These are phyloP conservation scores for Cephonodes hylas DNA, from an alignment of 2,888 invertebrate species.

Conservation along the genomic window DNA sequence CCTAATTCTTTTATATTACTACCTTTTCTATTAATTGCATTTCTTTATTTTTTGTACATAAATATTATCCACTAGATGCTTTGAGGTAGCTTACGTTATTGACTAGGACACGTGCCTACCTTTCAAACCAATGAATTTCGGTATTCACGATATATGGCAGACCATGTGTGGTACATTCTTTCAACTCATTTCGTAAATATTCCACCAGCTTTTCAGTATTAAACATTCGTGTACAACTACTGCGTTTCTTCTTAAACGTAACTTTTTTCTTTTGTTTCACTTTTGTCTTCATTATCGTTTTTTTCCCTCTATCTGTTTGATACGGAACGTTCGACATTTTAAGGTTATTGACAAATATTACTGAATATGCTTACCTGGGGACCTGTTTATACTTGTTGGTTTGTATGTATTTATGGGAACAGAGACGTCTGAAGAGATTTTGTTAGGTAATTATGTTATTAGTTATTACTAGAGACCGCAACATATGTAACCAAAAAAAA, in stretches of 20 bases:
- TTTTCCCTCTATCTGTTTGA: background rate
- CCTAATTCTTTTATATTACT: no score
- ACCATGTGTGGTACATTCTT: slow-evolving; percentile 61
- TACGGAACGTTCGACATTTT: background rate
- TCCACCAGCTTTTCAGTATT: slow-evolving; percentile 49
- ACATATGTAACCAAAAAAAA: no score
- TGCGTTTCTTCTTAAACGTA: slow-evolving; percentile 51
- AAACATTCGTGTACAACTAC: slow-evolving; percentile 47
- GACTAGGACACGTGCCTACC: slow-evolving; percentile 37
- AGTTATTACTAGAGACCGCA: no score
- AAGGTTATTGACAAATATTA: background rate
- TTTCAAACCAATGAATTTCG: slow-evolving; percentile 60
- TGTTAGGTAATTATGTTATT: background rate
- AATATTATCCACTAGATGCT: no score
- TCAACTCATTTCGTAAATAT: slow-evolving; percentile 58
- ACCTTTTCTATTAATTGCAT: no score
- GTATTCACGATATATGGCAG: slow-evolving; percentile 56
- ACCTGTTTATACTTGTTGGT: background rate
- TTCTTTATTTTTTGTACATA: no score
- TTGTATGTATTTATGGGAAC: background rate
- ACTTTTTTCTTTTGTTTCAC: slow-evolving; percentile 36
- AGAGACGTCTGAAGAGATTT: background rate
- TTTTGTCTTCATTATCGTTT: slow-evolving; percentile 40
- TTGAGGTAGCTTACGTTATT: no score
- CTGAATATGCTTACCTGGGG: background rate